Conservation (phyloP, 2,888 invertebrate species). For the Mycalesis mineus region DNA sequence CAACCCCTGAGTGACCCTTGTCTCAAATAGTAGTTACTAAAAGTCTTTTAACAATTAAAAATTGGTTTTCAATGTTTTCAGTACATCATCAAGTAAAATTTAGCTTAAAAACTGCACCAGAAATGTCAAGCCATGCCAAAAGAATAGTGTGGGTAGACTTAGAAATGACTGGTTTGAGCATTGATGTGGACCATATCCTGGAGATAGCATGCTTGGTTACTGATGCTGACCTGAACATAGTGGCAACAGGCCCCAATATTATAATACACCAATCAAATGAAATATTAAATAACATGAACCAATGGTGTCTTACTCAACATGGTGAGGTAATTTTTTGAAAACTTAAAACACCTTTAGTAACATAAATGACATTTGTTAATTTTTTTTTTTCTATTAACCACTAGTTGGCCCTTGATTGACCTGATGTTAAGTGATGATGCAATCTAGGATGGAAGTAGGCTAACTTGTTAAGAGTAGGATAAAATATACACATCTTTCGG, state of each 20-base stretch:
- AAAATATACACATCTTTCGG: too few relatives aligned
- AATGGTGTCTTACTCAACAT: constrained; percentile 91
- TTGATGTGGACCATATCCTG: constrained; percentile 86
- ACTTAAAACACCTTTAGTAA: neutral
- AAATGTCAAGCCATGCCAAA: constrained; percentile 42
- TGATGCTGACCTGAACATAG: constrained; percentile 84
- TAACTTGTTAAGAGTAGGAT: too few relatives aligned
- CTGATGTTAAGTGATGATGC: too few relatives aligned
- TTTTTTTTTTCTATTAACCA: too few relatives aligned
- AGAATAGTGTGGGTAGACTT: constrained; percentile 86
- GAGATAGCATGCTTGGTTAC: constrained; percentile 95
- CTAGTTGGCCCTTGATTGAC: too few relatives aligned
- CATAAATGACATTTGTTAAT: too few relatives aligned
- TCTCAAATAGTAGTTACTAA: too few relatives aligned
- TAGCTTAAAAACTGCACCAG: constrained; percentile 21
- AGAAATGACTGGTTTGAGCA: constrained; percentile 94
- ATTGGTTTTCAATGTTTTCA: constrained; percentile 1
- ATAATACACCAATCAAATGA: constrained; percentile 87
- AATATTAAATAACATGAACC: constrained; percentile 86
- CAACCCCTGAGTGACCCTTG: too few relatives aligned
- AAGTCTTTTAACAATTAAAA: too few relatives aligned
- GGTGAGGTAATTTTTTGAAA: constrained; percentile 76
- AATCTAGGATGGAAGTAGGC: too few relatives aligned
- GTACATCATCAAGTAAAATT: constrained; percentile 17
- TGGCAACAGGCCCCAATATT: constrained; percentile 86